Conservation (phyloP, 2,888 invertebrate species). For the Acanthosoma haemorrhoidale region DNA sequence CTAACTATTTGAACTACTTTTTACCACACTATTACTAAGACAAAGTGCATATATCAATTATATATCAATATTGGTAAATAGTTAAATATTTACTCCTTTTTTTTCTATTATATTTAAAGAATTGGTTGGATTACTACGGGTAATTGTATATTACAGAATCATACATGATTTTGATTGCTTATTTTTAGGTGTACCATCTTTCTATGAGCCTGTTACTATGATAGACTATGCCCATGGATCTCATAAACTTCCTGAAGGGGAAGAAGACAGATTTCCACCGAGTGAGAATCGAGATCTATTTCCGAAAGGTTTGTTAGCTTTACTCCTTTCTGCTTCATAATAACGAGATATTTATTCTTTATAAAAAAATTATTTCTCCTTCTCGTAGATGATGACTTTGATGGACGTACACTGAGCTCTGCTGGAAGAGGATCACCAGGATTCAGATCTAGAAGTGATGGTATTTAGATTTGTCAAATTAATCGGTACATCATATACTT, state of each 20-base stretch:
- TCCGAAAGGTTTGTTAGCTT: slow-evolving; percentile 15
- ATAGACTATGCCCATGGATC: slow-evolving; percentile 41
- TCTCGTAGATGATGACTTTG: slow-evolving; percentile 21
- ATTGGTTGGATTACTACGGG: no score
- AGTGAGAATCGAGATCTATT: slow-evolving; percentile 16
- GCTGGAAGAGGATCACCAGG: neutral
- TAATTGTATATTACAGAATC: no score
- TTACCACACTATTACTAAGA: no score
- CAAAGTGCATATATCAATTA: no score
- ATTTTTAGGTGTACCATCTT: slow-evolving; percentile 37
- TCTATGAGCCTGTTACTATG: slow-evolving; percentile 40
- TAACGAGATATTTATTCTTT: neutral
- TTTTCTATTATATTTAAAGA: no score
- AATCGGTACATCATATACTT: neutral
- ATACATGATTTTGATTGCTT: no score
- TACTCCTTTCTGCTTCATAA: neutral
- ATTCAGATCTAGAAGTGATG: neutral
- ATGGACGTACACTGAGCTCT: neutral
- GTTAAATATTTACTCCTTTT: no score
- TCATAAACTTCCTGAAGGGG: slow-evolving; percentile 31
- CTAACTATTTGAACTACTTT: no score
- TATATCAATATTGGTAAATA: no score
- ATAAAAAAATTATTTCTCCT: no score
- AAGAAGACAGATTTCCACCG: slow-evolving; percentile 25
- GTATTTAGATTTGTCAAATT: neutral